These are phyloP conservation scores for Bungarus multicinctus DNA, from an alignment of 2,113 vertebrate genomes.

Conservation along the genomic window DNA sequence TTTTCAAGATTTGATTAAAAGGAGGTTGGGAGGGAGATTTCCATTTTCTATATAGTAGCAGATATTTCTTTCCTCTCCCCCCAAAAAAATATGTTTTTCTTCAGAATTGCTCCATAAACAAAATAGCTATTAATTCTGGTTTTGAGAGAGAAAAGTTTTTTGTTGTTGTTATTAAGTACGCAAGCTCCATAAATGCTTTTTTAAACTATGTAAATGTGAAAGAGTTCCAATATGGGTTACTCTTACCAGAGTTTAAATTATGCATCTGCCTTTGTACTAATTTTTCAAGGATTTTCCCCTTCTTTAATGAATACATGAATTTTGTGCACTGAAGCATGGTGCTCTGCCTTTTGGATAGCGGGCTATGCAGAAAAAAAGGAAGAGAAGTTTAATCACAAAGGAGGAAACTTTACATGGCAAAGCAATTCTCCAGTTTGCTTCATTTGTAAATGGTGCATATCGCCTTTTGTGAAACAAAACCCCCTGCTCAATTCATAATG, in stretches of 20 bases:
- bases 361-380: constrained; percentile 63
- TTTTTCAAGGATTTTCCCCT: constrained; percentile 53
- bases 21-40: background rate
- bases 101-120: constrained; percentile 13
- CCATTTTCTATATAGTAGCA: background rate
- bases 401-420: constrained; percentile 58
- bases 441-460: constrained; percentile 57
- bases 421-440: constrained; percentile 64
- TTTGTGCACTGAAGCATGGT: constrained; percentile 69
- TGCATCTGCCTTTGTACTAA: constrained; percentile 60
- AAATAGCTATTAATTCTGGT: constrained; percentile 21
- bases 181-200: constrained; percentile 45
- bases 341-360: constrained; percentile 55
- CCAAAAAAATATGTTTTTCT: background rate
- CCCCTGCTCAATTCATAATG: constrained; percentile 54
- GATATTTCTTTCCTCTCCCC: background rate
- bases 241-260: constrained; percentile 46
- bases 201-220: constrained; percentile 54
- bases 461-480: constrained; percentile 60
- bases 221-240: constrained; percentile 55
- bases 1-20: background rate
- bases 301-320: constrained; percentile 68
- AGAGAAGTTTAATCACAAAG: constrained; percentile 69
- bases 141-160: constrained; percentile 32
- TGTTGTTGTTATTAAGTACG: background rate